Base-by-base conservation (phyloP, 2,797 vertebrate genomes). In the Bufotes viridis region DNA sequence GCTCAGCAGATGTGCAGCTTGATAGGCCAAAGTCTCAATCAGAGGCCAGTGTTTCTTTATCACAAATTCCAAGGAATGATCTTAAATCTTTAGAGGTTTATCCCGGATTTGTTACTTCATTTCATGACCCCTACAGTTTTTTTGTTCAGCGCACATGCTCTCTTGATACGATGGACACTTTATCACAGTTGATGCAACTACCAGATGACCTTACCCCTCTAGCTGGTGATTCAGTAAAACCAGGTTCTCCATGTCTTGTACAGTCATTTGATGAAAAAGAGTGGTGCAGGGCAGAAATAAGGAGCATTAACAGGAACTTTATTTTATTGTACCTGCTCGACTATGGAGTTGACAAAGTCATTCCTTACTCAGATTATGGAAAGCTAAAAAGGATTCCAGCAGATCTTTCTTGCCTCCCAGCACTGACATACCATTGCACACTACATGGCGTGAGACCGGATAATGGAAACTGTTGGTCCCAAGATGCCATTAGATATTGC, bases 221-320 rank as follows among this genome's bases (percentile, higher is more conserved):
- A 78, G 93, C 96, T 26, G 55, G 91, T 29, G 91, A 93, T 24
- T 87, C 92, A 11, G 22, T 97, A 8, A 49, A 84, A 87, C 93
- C 94, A 22, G 96, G 96, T 29, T 82, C 90, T 58, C 90, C 90
- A 88, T 98, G 96, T 90, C 93, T 99, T 87, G 90, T 97, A 0
- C 94, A 92, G 86, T 94, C 92, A 13, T 93, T 92, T 51, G 88
- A 84, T 3, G 94, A 93, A 88, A 91, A 91, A n/a, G 94, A 94
- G 75, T 98, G 96, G 97, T 96, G 96, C 90, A 95, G 97, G 91
- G 95, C 93, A 14, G 96, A 97, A 93, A 94, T 98, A 0, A 87
- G 90, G 20, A 82, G 94, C 26, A 89, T 92, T 0, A 94, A 93
- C 70, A 65, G 84, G 82, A 87, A 89, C 2, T 92, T 90, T 12